Conservation (phyloP, 2,797 vertebrate genomes). For the Margarornis squamiger region DNA sequence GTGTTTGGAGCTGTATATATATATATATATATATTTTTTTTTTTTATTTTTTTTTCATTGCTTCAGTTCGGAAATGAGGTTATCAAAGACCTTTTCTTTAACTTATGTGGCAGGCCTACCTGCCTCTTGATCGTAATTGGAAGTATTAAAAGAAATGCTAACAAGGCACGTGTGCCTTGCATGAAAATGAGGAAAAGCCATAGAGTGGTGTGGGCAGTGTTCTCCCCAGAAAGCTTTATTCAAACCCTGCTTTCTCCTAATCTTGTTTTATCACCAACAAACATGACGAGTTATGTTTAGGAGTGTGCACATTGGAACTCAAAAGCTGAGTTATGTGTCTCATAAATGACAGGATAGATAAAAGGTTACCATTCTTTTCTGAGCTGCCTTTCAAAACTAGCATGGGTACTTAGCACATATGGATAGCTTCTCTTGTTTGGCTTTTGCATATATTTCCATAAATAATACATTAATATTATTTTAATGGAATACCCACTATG, state of each 20-base stretch:
- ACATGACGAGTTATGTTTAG: rapidly evolving
- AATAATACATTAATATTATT: not conserved
- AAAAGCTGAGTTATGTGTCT: not conserved
- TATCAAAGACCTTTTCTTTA: conserved; percentile 15
- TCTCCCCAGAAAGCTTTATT: not conserved
- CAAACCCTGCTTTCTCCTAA: not conserved
- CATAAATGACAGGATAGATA: not conserved
- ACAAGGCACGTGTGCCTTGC: not conserved
- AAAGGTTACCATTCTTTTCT: not conserved
- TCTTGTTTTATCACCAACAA: not conserved
- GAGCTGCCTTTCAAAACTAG: not conserved
- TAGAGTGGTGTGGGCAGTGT: not conserved
- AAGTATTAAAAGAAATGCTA: not conserved
- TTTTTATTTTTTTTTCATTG: not conserved
- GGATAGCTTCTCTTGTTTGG: not conserved
- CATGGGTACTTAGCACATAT: not conserved
- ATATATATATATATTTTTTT: not conserved
- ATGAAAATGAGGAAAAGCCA: not conserved
- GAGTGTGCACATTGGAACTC: not conserved
- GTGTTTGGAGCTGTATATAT: not conserved
- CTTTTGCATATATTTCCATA: conserved; percentile 35
- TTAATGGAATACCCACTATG: not conserved
- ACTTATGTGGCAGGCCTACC: not conserved
- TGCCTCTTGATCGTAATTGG: not conserved
- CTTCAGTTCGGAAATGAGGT: not conserved